Conservation (phyloP, 2,113 vertebrate species). For the Thomomys bottae region DNA sequence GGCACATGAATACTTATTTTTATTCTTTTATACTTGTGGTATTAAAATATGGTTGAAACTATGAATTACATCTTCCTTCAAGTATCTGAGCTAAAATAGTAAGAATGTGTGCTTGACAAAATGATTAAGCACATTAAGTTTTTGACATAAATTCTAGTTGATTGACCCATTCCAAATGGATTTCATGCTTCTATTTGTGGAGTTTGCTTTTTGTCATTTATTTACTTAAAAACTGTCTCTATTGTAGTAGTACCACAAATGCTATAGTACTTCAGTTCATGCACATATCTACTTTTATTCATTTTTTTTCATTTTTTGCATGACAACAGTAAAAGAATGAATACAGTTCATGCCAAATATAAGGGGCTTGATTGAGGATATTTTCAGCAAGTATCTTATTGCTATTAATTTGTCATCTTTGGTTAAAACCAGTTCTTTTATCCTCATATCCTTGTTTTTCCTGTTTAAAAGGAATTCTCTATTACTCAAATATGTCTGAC, state of each 20-base stretch:
- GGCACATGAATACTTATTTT: background rate
- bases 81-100: conserved; percentile 42
- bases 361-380: background rate
- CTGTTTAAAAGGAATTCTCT: conserved; percentile 11
- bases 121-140: conserved; percentile 44
- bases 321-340: conserved; percentile 22
- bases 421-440: background rate
- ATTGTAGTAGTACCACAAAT: conserved; percentile 37
- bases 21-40: conserved; percentile 48
- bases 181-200: conserved; percentile 67
- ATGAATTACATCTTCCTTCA: conserved; percentile 56
- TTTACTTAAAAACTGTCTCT: conserved; percentile 2
- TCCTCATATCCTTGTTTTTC: background rate
- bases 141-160: conserved; percentile 18
- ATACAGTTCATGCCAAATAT: background rate
- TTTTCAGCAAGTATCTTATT: conserved; percentile 1
- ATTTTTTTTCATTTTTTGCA: background rate
- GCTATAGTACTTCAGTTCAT: conserved; percentile 27
- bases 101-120: conserved; percentile 39
- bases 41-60: conserved; percentile 54
- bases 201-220: conserved; percentile 45
- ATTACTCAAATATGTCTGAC: background rate
- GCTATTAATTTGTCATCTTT: background rate
- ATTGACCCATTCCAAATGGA: conserved; percentile 58
- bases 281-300: conserved; percentile 29